Base-by-base conservation (phyloP, 2,797 vertebrate species). In the Mus caroli region DNA sequence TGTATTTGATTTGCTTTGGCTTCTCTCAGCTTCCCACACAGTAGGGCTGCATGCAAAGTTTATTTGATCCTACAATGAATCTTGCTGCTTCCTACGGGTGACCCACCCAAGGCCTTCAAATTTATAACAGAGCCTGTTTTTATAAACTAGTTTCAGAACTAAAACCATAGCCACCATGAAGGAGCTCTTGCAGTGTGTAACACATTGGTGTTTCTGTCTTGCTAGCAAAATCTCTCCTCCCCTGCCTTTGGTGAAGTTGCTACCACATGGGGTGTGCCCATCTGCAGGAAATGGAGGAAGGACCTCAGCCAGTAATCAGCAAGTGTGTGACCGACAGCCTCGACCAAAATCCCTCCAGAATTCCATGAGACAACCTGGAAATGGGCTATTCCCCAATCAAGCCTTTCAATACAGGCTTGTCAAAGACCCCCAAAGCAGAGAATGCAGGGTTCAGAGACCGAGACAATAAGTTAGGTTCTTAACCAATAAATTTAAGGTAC, bases 251-350 rank as follows among this genome's bases (percentile, higher is more conserved):
- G 46, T 60, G 84, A 71, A 71, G 22, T 50, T 37, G 67, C 67
- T 71, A 22, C 17, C 40, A 26, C 28, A 31, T 34, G 56, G 40
- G 56, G 13, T 6, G 34, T 24, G 40, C 40, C 71, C 71, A 75
- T 28, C 40, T 34, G 31, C 62, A 60, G 34, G 71, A 43, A 62
- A 34, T 2, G 0, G 26, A 60, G 37, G 37, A 22, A 76, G 54
- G 24, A 17, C 54, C 31, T 10, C 37, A 34, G 19, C 40, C 15
- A 62, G 34, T 13, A 62, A 10, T 54, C 37, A 6, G 6, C 5
- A 0, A 24, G 26, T 10, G 1, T 0, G 28, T 46, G 62, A 34
- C 2, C 0, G 8, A 62, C 37, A 46, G 54, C 34, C 54, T 77
- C 19, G 19, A 43, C 6, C 28, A 46, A 46, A 62, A 56, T 3